Percentiles rank a stretch among this genome's conserved stretches.
Evolutionary conservation across 2,113 vertebrate genomes (phyloP).

Genomic region (Tachycineta bicolor): DNA sequence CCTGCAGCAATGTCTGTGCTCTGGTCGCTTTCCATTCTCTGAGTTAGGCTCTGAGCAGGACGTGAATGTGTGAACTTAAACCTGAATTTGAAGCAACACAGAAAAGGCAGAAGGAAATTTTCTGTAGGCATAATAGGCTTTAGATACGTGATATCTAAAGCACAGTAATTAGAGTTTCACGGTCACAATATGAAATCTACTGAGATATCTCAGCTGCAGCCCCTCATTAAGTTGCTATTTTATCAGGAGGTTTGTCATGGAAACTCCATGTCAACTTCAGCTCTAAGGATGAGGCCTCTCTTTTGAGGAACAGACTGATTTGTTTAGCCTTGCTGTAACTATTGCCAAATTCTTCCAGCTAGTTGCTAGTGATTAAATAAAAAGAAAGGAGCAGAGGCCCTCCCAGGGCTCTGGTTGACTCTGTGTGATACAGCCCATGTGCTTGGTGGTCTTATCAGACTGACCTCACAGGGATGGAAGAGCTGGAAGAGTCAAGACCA

Average conservation of each 20-base stretch:
- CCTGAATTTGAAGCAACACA: not conserved
- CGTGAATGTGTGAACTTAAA: not conserved
- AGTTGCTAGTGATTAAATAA: not conserved
- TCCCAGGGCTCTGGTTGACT: not conserved
- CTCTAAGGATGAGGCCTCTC: not conserved
- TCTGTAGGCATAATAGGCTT: not conserved
- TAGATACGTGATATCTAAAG: not conserved
- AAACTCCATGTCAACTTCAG: constrained; percentile 38
- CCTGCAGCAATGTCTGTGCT: not conserved
- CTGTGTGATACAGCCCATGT: not conserved
- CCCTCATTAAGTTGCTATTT: constrained; percentile 22
- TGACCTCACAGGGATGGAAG: not conserved
- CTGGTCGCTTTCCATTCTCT: not conserved
- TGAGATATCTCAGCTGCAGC: not conserved
- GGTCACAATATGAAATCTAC: not conserved
- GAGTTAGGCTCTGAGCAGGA: not conserved
- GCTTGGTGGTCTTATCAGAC: not conserved
- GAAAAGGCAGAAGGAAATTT: not conserved
- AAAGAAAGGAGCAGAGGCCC: not conserved
- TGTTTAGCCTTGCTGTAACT: not conserved
- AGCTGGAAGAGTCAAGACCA: not conserved
- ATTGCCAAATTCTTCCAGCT: not conserved
- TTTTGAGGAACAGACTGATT: not conserved
- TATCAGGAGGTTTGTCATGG: constrained; percentile 9
- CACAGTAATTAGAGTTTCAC: constrained; percentile 7